Conservation (phyloP, 2,797 vertebrate species). For the Carapus acus region DNA sequence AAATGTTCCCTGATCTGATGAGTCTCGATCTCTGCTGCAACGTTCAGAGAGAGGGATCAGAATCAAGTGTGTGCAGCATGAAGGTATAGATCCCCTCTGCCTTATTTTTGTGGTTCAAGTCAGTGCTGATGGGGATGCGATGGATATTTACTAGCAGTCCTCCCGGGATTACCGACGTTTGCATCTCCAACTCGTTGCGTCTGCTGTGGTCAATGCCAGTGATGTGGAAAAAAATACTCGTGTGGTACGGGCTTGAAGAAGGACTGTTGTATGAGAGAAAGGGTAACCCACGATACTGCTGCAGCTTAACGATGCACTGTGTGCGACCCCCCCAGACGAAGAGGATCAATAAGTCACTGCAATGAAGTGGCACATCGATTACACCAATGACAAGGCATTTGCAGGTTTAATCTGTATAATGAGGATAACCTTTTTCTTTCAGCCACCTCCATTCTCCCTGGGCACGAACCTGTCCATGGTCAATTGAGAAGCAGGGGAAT, state of each 20-base stretch:
- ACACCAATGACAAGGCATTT: conserved; percentile 72
- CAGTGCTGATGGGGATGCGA: too few relatives aligned
- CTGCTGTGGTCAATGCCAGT: neutral
- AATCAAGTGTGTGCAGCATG: too few relatives aligned
- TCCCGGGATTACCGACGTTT: too few relatives aligned
- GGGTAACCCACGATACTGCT: conserved; percentile 34
- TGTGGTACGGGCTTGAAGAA: conserved; percentile 15
- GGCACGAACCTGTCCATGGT: conserved; percentile 42
- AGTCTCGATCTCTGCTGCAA: too few relatives aligned
- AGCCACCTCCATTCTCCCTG: conserved; percentile 56
- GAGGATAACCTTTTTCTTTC: conserved; percentile 71
- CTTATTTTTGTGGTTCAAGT: too few relatives aligned
- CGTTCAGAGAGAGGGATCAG: too few relatives aligned
- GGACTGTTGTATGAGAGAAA: conserved; percentile 23
- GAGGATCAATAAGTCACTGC: conserved; percentile 74
- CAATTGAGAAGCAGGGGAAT: conserved; percentile 26
- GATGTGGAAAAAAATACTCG: conserved; percentile 6
- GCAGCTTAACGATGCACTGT: conserved; percentile 62
- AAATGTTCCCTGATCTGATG: too few relatives aligned
- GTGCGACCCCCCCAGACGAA: conserved; percentile 60
- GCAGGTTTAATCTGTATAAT: conserved; percentile 79
- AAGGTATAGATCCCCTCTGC: too few relatives aligned
- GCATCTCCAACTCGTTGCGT: neutral
- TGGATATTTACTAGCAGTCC: too few relatives aligned
- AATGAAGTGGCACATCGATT: conserved; percentile 78